phyloP scores from a whole-genome alignment of 2,797 vertebrate genomes.

The Selene dorsalis region DNA sequence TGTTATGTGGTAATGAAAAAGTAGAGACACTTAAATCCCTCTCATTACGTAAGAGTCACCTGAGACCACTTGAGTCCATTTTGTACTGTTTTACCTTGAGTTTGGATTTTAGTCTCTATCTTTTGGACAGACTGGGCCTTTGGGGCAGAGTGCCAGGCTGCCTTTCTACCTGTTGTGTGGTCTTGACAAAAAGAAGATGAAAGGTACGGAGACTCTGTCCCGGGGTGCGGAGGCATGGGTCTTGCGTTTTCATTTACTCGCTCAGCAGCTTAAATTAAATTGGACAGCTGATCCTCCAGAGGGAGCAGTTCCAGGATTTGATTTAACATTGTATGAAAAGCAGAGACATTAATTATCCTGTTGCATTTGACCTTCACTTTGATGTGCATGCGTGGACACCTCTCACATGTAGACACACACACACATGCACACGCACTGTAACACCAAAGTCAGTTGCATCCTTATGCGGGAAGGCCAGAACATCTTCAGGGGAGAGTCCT shows the following conservation, averaged over 20 bases:
- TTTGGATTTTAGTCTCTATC: conserved; percentile 25
- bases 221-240: conserved; percentile 60
- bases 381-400: conserved; percentile 49
- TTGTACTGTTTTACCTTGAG: conserved; percentile 49
- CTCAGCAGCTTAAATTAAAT: conserved; percentile 76
- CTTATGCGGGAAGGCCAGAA: conserved; percentile 23
- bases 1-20: conserved; percentile 54
- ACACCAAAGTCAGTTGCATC: conserved; percentile 29
- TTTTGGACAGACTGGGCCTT: conserved; percentile 27
- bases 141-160: conserved; percentile 28
- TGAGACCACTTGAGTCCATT: conserved; percentile 33
- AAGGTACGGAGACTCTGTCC: conserved; percentile 56
- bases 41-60: conserved; percentile 34
- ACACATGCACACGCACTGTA: conserved; percentile 13
- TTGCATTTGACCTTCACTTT: conserved; percentile 82
- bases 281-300: conserved; percentile 79
- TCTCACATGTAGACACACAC: conserved; percentile 19
- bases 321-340: conserved; percentile 81
- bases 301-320: conserved; percentile 76
- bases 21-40: conserved; percentile 30
- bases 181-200: conserved; percentile 65
- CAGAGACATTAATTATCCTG: conserved; percentile 81
- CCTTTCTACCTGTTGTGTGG: conserved; percentile 63
- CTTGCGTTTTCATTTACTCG: conserved; percentile 73
- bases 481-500: conserved; percentile 24